Evolutionary conservation across 2,797 vertebrate genomes (phyloP).

Genomic region (Pempheris klunzingeri): DNA sequence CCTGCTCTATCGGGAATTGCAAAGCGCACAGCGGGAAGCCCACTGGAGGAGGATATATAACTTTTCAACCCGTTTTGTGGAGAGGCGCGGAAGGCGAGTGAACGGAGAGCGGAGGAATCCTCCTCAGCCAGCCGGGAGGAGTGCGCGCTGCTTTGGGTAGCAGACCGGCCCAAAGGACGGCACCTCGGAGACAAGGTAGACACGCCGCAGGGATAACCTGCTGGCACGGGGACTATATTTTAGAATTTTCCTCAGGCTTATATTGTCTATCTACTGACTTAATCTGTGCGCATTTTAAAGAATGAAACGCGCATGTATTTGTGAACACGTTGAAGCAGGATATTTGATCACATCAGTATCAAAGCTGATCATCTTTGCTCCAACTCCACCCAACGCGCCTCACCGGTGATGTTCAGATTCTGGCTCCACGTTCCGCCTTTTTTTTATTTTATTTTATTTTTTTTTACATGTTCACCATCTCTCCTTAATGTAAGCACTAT

Average conservation of each 20-base stretch:
- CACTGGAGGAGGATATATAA: conserved; percentile 69
- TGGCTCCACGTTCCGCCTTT: background rate
- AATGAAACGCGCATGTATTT: background rate
- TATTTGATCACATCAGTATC: background rate
- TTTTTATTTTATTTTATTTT: too few species aligned
- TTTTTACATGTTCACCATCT: too few species aligned
- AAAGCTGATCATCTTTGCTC: conserved; percentile 9
- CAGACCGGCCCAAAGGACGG: conserved; percentile 63
- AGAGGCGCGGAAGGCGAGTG: conserved; percentile 29
- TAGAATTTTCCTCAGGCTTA: background rate
- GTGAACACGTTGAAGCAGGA: background rate
- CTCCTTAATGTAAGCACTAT: background rate
- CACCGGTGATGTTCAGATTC: background rate
- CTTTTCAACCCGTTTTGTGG: conserved; percentile 59
- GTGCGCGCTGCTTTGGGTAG: conserved; percentile 55
- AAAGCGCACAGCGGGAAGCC: conserved; percentile 41
- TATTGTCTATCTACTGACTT: background rate
- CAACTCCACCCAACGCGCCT: background rate
- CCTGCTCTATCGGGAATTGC: conserved; percentile 35
- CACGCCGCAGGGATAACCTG: background rate
- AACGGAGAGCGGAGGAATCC: conserved; percentile 58
- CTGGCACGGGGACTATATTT: background rate
- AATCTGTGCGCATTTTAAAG: background rate
- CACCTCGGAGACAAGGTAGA: conserved; percentile 71
- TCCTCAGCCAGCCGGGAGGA: conserved; percentile 49